A percentile compares a stretch with the other conserved stretches of the same genome.
Evolutionary conservation across 2,797 vertebrate species (phyloP).

Genomic region (Gymnoscopelus microlampas): DNA sequence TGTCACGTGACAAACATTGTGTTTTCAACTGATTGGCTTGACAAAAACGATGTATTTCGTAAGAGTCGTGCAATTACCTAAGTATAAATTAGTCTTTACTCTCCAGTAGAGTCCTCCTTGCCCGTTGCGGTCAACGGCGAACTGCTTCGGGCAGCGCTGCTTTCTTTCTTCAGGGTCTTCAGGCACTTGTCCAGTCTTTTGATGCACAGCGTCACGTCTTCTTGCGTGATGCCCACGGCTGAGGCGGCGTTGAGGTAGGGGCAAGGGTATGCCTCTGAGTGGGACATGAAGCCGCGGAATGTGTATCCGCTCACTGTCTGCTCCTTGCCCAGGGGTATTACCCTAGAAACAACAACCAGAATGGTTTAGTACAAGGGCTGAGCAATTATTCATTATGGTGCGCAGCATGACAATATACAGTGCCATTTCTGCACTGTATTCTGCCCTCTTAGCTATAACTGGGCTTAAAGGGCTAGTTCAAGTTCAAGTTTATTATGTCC

Average conservation of each 20-base stretch:
- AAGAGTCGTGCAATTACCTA: no score
- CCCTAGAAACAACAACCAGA: slow-evolving; percentile 77
- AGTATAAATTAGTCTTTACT: slow-evolving; percentile 28
- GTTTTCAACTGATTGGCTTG: no score
- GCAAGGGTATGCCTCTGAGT: slow-evolving; percentile 87
- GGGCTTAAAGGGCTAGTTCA: no score
- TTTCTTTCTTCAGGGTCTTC: slow-evolving; percentile 83
- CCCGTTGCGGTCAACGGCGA: background rate
- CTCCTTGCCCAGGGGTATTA: slow-evolving; percentile 87
- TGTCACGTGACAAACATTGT: no score
- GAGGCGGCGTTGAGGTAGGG: slow-evolving; percentile 97
- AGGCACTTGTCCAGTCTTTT: slow-evolving; percentile 95
- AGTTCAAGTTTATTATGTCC: no score
- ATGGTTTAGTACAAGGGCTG: background rate
- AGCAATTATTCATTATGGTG: background rate
- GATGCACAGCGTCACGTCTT: slow-evolving; percentile 90
- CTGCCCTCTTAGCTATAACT: no score
- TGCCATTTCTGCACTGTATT: no score
- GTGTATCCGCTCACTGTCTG: slow-evolving; percentile 90
- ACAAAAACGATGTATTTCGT: no score
- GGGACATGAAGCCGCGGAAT: slow-evolving; percentile 95
- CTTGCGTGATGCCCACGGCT: slow-evolving; percentile 90
- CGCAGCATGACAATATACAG: background rate
- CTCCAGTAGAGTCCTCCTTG: slow-evolving; percentile 37
- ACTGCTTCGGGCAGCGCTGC: slow-evolving; percentile 10